Percentiles rank a stretch among this genome's conserved stretches.
Conservation (phyloP, 2,797 vertebrate genomes). For the Carapus acus region DNA sequence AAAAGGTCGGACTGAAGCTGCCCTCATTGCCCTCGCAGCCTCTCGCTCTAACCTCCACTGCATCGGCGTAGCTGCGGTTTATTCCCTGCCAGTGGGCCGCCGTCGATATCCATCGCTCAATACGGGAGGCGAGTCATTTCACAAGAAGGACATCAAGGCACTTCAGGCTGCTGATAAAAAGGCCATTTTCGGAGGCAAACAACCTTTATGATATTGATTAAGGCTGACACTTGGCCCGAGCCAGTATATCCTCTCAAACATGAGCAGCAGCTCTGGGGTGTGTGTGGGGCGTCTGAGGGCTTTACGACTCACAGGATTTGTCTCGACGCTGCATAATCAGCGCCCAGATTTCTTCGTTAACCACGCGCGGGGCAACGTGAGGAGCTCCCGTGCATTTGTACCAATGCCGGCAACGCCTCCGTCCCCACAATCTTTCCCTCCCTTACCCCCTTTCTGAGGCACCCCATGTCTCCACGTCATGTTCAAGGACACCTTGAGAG, state of each 20-base stretch:
- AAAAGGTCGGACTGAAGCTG: too few species aligned
- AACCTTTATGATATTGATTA: conserved; percentile 40
- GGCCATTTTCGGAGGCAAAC: conserved; percentile 28
- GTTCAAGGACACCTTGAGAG: conserved; percentile 32
- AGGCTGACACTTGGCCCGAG: conserved; percentile 16
- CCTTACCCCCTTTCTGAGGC: too few species aligned
- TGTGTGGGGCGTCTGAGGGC: not conserved
- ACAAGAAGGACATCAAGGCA: conserved; percentile 14
- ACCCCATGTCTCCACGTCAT: conserved; percentile 7
- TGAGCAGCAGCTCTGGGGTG: not conserved
- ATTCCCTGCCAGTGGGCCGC: not conserved
- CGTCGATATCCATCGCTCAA: conserved; percentile 32
- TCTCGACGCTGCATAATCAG: too few species aligned
- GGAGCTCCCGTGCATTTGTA: too few species aligned
- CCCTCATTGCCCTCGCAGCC: too few species aligned
- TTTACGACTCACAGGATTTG: too few species aligned
- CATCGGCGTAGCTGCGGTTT: conserved; percentile 5
- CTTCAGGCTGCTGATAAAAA: conserved; percentile 25
- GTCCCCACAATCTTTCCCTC: too few species aligned
- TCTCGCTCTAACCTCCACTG: not conserved
- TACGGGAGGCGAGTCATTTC: conserved; percentile 15
- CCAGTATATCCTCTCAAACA: conserved; percentile 4
- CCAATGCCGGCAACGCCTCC: too few species aligned
- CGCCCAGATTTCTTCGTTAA: too few species aligned
- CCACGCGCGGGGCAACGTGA: too few species aligned